Evolutionary conservation across 2,797 vertebrate genomes (phyloP), one percentile per base, ranked within the genome.

Genomic region (Avahi laniger): DNA sequence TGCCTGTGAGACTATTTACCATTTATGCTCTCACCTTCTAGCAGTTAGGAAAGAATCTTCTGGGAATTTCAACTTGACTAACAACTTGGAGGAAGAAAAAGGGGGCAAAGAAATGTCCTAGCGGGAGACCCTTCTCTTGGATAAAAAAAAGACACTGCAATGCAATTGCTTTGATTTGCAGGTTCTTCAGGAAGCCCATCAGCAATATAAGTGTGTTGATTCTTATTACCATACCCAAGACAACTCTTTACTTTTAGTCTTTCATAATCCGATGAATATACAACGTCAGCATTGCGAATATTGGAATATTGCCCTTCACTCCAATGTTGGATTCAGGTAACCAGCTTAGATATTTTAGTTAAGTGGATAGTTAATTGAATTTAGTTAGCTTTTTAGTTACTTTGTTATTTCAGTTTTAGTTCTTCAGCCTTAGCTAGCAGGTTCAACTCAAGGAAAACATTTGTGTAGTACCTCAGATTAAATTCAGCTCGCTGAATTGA

Each of bases 311-410:
- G 98, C 98, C 38, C 98, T 99, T 75, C 99, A 99, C 97, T 99
- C 99, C 24, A 98, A 99, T 54, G 99, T 99, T 96, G 99, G 99
- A 95, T 99, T 99, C 99, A 99, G 99, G 99, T 99, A 97, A 97
- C 52, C 63, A 28, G 20, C 26, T 65, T 57, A 70, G 61, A 41
- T 13, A 35, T 15, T 59, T 69, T 48, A n/a, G 43, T 65, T 76
- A 35, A 33, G 46, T 82, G 80, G 24, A 15, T 54, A 41, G 18
- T 50, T 89, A 35, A 4, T 50, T 43, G 59, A 43, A 28, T 57
- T 76, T 72, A 48, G 22, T 78, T 43, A 46, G 52, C 67, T 43
- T 46, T 4, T 10, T 61, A 50, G 15, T 81, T 50, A 50, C 13
- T 73, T 75, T 59, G 61, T 15, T 70, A 52, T 33, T 50, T 91